Percentiles rank a stretch among this genome's conserved stretches.
These are phyloP conservation scores for Lacerta viridis DNA, from an alignment of 2,797 vertebrate genomes.

Conservation along the genomic window DNA sequence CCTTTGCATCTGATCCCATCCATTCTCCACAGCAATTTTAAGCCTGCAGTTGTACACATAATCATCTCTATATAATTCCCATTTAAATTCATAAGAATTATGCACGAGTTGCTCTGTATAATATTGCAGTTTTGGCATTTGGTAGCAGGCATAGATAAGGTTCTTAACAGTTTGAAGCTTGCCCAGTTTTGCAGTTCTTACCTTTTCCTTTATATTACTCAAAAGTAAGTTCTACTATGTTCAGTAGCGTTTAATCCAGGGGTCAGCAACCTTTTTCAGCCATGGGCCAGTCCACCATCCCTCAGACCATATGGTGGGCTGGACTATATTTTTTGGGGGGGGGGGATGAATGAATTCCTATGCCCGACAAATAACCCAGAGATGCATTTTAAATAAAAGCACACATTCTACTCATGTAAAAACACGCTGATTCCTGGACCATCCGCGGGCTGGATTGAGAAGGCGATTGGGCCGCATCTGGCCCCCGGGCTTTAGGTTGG, in stretches of 20 bases:
- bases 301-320: too few relatives aligned
- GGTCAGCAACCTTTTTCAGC: too few relatives aligned
- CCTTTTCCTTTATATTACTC: constrained; percentile 34
- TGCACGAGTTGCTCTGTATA: constrained; percentile 27
- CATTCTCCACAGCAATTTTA: background rate
- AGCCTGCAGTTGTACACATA: background rate
- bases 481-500: too few relatives aligned
- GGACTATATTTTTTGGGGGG: too few relatives aligned
- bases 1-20: background rate
- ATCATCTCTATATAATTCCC: background rate
- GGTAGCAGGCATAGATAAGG: constrained; percentile 30
- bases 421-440: too few relatives aligned
- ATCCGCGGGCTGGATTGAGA: too few relatives aligned
- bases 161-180: constrained; percentile 40
- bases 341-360: too few relatives aligned
- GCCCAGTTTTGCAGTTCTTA: constrained; percentile 50
- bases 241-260: background rate
- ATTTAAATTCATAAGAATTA: background rate
- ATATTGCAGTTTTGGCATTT: constrained; percentile 12
- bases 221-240: background rate
- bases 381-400: too few relatives aligned
- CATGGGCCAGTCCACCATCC: too few relatives aligned
- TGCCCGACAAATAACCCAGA: too few relatives aligned
- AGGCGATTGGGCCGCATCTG: too few relatives aligned
- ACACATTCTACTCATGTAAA: too few relatives aligned